Base-by-base conservation (phyloP, 2,797 vertebrate species). In the Sebastiscus albofasciatus region DNA sequence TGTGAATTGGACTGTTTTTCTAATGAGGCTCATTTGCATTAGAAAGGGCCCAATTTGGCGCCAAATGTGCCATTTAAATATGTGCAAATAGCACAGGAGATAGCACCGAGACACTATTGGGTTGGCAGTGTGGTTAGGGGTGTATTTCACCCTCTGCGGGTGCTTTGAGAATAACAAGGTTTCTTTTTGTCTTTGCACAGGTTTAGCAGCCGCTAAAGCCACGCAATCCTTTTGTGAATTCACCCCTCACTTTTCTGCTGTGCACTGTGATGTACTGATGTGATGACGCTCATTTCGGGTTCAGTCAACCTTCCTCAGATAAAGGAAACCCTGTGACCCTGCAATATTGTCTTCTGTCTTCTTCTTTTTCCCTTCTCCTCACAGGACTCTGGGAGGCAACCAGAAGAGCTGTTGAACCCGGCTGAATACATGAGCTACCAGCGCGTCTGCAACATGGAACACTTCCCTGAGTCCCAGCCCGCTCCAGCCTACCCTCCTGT, bases 351-450 rank as follows among this genome's bases (percentile, higher is more conserved):
- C 62, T 68, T 54, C 56, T 83, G 62, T 85, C 82, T 87, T 87
- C 39, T 85, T 84, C 59, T 85, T 86, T 78, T 90, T 84, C 85
- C 79, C 92, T 68, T 94, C 68, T 92, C 79, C 85, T 66, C 8
- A 49, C 95, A 97, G 97, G 97, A 96, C 95, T 94, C 96, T 95
- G 95, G 95, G 95, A 95, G 94, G 89, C 92, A 87, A 85, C 94
- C 93, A 95, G 89, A 97, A 94, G 96, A 96, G 91, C 83, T 96
- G 93, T 84, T 96, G 93, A 96, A 96, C 93, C 95, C 95, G 80
- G 92, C 94, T 90, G 95, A 96, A 91, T 96, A 96, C 94, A 93
- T 97, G 96, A 97, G 90, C 92, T 93, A 92, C 90, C 96, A 92
- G 80, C 95, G 91, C 81, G 78, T 93, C 80, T 93, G 90, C 84